Percentiles rank a stretch among this genome's conserved stretches.
These are phyloP conservation scores for Gallinago media DNA, from an alignment of 2,113 vertebrate genomes.

Conservation along the genomic window DNA sequence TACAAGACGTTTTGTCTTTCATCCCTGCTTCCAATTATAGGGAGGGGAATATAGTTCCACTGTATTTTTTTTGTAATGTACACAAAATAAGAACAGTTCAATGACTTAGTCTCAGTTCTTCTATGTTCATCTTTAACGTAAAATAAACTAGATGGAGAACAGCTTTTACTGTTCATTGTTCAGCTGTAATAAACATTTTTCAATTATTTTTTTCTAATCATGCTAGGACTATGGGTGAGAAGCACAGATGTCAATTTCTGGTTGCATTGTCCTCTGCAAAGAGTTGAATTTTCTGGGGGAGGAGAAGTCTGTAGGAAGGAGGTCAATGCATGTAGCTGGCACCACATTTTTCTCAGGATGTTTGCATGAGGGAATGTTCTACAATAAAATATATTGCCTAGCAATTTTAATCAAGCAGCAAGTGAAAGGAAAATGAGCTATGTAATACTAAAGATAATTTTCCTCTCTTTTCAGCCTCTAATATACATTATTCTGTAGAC, in stretches of 20 bases:
- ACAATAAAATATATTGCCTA: neutral
- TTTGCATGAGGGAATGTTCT: neutral
- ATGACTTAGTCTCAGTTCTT: neutral
- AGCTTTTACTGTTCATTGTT: slow-evolving; percentile 63
- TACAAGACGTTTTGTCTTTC: neutral
- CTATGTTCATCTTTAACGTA: neutral
- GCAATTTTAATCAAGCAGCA: neutral
- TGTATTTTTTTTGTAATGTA: neutral
- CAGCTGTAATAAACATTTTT: slow-evolving; percentile 62
- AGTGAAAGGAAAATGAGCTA: neutral
- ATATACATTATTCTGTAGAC: neutral
- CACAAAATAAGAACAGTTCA: neutral
- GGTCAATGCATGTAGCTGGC: neutral
- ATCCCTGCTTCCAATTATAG: fast-evolving
- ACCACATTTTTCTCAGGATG: neutral
- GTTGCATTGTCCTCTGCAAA: slow-evolving; percentile 13
- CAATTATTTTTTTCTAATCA: slow-evolving; percentile 30
- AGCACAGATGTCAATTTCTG: slow-evolving; percentile 12
- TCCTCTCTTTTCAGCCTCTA: neutral
- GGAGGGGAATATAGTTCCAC: neutral
- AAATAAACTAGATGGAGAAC: slow-evolving; percentile 57
- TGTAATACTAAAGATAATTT: neutral
- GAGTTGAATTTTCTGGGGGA: neutral
- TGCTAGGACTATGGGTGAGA: neutral
- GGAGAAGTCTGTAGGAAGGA: neutral